Base-by-base conservation (phyloP, 2,113 vertebrate genomes). In the Daubentonia madagascariensis region DNA sequence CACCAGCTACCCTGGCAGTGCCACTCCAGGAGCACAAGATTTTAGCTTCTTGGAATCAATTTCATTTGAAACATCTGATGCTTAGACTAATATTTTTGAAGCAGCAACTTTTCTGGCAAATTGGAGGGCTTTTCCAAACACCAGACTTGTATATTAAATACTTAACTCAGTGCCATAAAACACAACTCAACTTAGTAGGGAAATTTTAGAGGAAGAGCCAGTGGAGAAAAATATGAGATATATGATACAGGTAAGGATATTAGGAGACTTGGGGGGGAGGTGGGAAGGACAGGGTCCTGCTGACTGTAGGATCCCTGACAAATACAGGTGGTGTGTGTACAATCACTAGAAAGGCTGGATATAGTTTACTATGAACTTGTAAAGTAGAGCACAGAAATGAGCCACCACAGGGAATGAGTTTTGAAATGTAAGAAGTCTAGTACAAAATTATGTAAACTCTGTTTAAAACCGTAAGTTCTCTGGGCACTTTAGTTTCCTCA, bases 41-140 rank as follows among this genome's bases (percentile, higher is more conserved):
- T 96, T 94, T 57, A 90, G 48, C 28, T 57, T 18, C 63, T 84
- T 96, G 12, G 48, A 92, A 80, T 90, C 37, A 84, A 79, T 96
- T 90, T 96, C 14, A 87, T 72, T 93, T 61, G 57, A 96, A 94
- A 54, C 3, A 57, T 48, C 10, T 45, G 37, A 61, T 9, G 40
- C 35, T 48, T 73, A 72, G 35, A 52, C 4, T 84, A 85, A 73
- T 43, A 75, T 94, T 35, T 94, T 84, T 87, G 91, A 93, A 92
- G 30, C 16, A 22, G 17, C 61, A 79, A 78, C 8, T 73, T 75
- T 96, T 95, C 61, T 90, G 68, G 45, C 14, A 92, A 50, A 79
- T 22, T 79, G 40, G 40, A 97, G 9, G 67, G 10, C 18, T 84
- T 92, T 93, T 79, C 22, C 40, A 79, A 92, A 61, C 22, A 84